Base-by-base conservation (phyloP, 2,888 invertebrate genomes). In the Caenorhabditis plicata region DNA sequence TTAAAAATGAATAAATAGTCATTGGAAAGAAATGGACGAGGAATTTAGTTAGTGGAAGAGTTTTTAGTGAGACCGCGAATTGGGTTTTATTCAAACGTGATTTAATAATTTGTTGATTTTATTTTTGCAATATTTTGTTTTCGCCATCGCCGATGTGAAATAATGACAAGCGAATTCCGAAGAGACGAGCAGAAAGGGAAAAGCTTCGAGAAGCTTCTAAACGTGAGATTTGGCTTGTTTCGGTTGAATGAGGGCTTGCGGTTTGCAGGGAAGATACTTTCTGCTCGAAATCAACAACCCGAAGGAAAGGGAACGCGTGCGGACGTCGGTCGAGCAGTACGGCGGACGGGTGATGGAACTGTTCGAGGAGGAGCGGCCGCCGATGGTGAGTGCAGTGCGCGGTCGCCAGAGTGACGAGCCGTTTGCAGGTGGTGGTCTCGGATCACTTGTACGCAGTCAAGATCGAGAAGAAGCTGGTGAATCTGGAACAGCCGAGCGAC, bases 221-320 rank as follows among this genome's bases (percentile, higher is more conserved):
- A n/a, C n/a, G n/a, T n/a, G n/a, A n/a, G n/a, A n/a, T n/a, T n/a
- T n/a, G n/a, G n/a, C n/a, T n/a, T n/a, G n/a, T n/a, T n/a, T n/a
- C n/a, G n/a, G n/a, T n/a, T n/a, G n/a, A n/a, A n/a, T n/a, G n/a
- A n/a, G n/a, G n/a, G n/a, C n/a, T n/a, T n/a, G n/a, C 13, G 27
- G 22, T 27, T 38, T 55, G n/a, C 39, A 60, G 60, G 50, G 43
- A 4, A 54, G 22, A 23, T 13, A 22, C 1, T 60, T 54, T 29
- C 39, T 60, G 0, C 29, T 60, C 11, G 60, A 60, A 29, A 36
- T 60, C 2, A 54, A 54, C 26, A 43, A 60, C 31, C 48, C 43
- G 5, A 27, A 43, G 23, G 17, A 20, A 8, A 41, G 50, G 15
- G 19, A 7, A 15, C 39, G 9, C 9, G 47, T 60, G 8, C 38